These are phyloP conservation scores for Struthidea cinerea DNA, from an alignment of 2,113 vertebrate genomes.

Conservation along the genomic window DNA sequence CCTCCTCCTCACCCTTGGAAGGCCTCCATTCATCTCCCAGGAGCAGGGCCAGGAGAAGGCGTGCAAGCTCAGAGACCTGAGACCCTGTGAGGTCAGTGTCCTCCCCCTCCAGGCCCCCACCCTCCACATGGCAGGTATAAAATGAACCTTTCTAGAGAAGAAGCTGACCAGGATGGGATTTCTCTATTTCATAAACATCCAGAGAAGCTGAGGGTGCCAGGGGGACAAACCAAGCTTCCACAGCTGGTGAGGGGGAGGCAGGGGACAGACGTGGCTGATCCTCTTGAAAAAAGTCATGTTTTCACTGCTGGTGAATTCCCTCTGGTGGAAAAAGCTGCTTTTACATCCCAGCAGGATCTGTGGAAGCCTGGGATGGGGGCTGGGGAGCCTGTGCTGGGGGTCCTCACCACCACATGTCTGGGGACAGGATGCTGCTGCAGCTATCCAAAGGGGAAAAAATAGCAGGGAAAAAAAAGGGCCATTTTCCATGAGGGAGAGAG, in stretches of 20 bases:
- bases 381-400: background rate
- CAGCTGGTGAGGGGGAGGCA: background rate
- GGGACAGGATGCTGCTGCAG: background rate
- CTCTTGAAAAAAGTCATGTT: background rate
- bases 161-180: background rate
- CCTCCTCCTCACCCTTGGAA: background rate
- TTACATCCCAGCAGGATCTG: background rate
- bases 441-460: background rate
- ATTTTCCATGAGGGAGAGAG: background rate
- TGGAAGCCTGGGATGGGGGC: background rate
- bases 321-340: background rate
- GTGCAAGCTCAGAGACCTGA: background rate
- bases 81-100: background rate
- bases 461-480: background rate
- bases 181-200: background rate
- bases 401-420: background rate
- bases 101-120: background rate
- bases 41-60: background rate
- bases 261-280: accelerated
- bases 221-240: background rate
- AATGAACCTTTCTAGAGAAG: background rate
- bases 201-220: background rate
- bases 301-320: background rate
- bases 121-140: background rate
- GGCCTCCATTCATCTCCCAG: background rate